Evolutionary conservation across 2,888 invertebrate species (phyloP), one percentile per base, ranked within the genome.

Genomic region (Nebria brevicollis): DNA sequence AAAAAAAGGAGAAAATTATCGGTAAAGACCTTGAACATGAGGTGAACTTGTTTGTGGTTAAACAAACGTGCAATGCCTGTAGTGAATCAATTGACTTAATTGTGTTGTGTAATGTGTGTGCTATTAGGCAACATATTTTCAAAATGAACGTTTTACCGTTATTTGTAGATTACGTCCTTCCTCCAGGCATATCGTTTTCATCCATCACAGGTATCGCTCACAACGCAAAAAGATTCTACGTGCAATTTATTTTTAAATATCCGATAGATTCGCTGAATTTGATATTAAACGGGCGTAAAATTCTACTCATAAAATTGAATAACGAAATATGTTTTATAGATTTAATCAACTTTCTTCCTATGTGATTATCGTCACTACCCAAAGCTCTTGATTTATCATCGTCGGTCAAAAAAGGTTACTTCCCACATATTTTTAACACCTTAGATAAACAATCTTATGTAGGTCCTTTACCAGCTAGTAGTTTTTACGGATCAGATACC

Each of bases 311-410:
- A 15, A 81, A 81, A 66, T 82, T 83, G 34, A 77, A 82, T 6
- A 72, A 72, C 26, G 74, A 81, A 82, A 85, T 82, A 34, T 79
- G 77, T 70, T 83, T 83, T 66, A 77, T 83, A 2, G 83, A 82
- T 85, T 87, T 88, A 87, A 41, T 84, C 6, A 84, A 85, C 68
- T 83, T 84, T 82, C 84, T 84, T n/a, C n/a, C n/a, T n/a, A n/a
- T n/a, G n/a, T n/a, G n/a, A n/a, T n/a, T n/a, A n/a, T n/a, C n/a
- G n/a, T n/a, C n/a, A n/a, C n/a, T n/a, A n/a, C n/a, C n/a, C n/a
- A n/a, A n/a, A n/a, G n/a, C n/a, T n/a, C n/a, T 85, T 74, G 83
- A 78, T 0, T 65, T 85, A 10, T 34, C 66, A 20, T 42, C 76
- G 3, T 34, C 26, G 20, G 83, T 76, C 43, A 85, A 84, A 83